Base-by-base conservation (phyloP, 2,797 vertebrate genomes). In the Anas georgica region DNA sequence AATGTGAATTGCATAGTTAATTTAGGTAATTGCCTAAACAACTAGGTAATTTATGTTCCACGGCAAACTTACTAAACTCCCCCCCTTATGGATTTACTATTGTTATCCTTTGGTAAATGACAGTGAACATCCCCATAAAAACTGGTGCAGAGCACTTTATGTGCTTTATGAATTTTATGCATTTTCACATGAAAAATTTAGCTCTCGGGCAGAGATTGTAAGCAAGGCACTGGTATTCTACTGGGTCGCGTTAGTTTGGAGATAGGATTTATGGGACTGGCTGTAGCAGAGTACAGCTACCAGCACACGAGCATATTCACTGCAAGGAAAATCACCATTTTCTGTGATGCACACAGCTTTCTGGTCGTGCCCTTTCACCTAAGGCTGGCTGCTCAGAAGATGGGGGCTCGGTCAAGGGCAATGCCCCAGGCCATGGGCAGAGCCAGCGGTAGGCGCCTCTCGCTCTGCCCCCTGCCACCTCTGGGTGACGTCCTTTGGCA, bases 11-110 rank as follows among this genome's bases (percentile, higher is more conserved):
- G 67, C 60, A 17, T 31, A 31, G 86, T 64, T 93, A 72, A 95
- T 91, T 88, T 59, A 58, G 89, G 82, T 73, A 95, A 96, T 93
- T 94, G 82, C 89, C 84, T 50, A 75, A 78, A 72, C 90, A 91
- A 86, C 48, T 5, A 31, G 82, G 60, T 83, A 72, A 93, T 91
- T 93, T 83, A 82, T 75, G 73, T 91, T 17, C 17, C 75, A n/a
- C 74, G 68, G 80, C 86, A 66, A 91, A 95, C 21, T 45, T 20
- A 5, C 64, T 29, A 23, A 48, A 2, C 48, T 54, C 62, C 72
- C 6, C 2, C 17, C 82, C 22, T 26, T 7, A 6, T 10, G 60
- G 91, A 39, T 85, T 83, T 76, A 48, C 72, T 68, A 14, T 52
- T 89, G 86, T 79, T 93, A 52, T 77, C 84, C 60, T 87, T 79